Conservation (phyloP, 2,113 vertebrate genomes). For the Chroicocephalus ridibundus region DNA sequence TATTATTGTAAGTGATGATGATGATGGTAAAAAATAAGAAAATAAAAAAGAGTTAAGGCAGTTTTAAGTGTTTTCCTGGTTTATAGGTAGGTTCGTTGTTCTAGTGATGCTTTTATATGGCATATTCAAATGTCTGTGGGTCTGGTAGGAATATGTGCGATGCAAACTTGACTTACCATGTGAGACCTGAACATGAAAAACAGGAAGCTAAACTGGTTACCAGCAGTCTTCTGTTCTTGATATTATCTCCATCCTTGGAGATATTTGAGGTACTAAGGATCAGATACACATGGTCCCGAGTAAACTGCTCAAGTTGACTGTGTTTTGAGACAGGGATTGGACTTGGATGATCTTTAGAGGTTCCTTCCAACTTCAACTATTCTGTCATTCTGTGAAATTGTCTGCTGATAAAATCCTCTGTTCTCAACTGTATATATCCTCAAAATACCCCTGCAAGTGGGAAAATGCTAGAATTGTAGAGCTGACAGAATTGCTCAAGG, state of each 20-base stretch:
- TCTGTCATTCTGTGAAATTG: background rate
- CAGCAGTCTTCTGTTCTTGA: background rate
- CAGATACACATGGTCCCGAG: background rate
- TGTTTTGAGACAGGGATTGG: background rate
- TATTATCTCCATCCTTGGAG: background rate
- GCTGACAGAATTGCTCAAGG: background rate
- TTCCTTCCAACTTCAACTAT: background rate
- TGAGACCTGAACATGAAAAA: background rate
- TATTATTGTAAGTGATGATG: background rate
- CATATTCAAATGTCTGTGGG: background rate
- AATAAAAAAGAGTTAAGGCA: background rate
- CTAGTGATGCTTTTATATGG: background rate
- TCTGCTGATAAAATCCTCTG: background rate
- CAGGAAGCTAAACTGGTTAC: background rate
- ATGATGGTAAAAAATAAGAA: background rate
- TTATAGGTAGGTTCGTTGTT: background rate
- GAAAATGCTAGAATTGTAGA: background rate
- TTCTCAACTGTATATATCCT: background rate
- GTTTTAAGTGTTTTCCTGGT: background rate
- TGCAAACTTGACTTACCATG: background rate
- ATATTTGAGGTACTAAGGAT: background rate
- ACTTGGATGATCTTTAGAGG: background rate
- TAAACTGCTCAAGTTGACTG: background rate
- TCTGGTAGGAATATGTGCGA: background rate
- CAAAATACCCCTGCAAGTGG: background rate